Base-by-base conservation (phyloP, 1,140 invertebrate species). In the Neotoxoptera formosana region DNA sequence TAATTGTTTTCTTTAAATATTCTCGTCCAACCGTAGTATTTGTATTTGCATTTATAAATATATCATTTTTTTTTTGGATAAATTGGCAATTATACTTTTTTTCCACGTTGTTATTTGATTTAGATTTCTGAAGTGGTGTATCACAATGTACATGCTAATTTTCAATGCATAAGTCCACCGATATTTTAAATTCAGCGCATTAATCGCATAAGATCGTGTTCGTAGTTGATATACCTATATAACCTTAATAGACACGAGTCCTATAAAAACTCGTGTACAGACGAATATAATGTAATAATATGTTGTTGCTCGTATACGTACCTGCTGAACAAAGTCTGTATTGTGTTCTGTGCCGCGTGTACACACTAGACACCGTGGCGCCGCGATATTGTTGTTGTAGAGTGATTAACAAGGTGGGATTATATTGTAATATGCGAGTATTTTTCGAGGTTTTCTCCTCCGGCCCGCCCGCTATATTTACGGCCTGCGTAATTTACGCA, bases 321-420 rank as follows among this genome's bases (percentile, higher is more conserved):
- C 7, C 7, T 53, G 2, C 0, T 53, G 51, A 21, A 21, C 20
- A 53, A 0, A 53, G 7, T 53, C 6, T 53, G 20, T 21, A 17
- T n/a, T n/a, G n/a, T 67, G 30, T 60, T 0, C 14, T n/a, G 21
- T 76, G 6, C 30, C 30, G 0, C 8, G 7, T 9, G 9, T 7
- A 48, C n/a, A 8, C 14, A 30, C 25, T 48, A 8, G 23, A 56
- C 23, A 7, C 4, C 11, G 51, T 60, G 60, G 30, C 8, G 7
- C 60, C 11, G 6, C 36, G 3, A 41, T 47, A 87, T n/a, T 53
- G 56, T 90, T 41, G 56, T 90, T 30, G 41, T 41, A 60, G 2
- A 45, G 88, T 30, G 88, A 60, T 56, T 90, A 60, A 90, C 88
- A 90, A 45, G 36, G 25, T 90, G 23, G 11, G 36, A 60, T 60